Conservation (phyloP, 2,113 vertebrate genomes). For the Spea bombifrons region DNA sequence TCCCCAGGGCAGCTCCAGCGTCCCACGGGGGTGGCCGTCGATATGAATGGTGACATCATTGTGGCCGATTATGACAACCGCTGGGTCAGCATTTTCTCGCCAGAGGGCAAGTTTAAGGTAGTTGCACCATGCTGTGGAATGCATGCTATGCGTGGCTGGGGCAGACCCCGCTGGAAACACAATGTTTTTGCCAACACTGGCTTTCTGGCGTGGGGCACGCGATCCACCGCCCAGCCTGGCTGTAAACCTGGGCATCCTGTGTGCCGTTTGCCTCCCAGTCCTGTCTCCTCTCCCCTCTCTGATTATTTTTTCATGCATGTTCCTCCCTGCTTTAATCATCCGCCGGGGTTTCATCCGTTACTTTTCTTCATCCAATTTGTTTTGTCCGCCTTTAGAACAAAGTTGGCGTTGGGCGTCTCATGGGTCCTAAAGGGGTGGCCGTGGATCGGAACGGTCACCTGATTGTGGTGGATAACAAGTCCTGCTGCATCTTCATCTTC, state of each 20-base stretch:
- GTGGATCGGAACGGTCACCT: conserved; percentile 94
- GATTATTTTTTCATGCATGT: no score
- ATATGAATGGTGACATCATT: conserved; percentile 91
- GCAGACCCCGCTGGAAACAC: no score
- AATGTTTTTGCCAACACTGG: not conserved
- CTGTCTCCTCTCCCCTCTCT: not conserved
- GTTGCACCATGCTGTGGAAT: conserved; percentile 36
- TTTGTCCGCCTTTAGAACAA: conserved; percentile 70
- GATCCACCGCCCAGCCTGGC: not conserved
- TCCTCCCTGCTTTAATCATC: not conserved
- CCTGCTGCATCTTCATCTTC: conserved; percentile 97
- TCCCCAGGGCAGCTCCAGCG: conserved; percentile 94
- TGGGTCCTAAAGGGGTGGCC: conserved; percentile 93
- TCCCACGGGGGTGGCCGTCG: conserved; percentile 89
- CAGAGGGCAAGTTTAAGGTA: conserved; percentile 97
- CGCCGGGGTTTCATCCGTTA: no score
- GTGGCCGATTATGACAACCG: conserved; percentile 96
- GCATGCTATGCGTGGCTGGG: no score
- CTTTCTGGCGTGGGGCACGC: not conserved
- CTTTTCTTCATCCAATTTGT: no score
- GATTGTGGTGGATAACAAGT: conserved; percentile 94
- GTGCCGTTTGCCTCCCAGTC: not conserved
- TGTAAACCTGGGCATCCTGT: no score
- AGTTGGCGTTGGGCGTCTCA: conserved; percentile 86
- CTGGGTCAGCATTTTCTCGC: conserved; percentile 95